Evolutionary conservation across 2,797 vertebrate species (phyloP), one percentile per base, ranked within the genome.

Genomic region (Girardinus metallicus): DNA sequence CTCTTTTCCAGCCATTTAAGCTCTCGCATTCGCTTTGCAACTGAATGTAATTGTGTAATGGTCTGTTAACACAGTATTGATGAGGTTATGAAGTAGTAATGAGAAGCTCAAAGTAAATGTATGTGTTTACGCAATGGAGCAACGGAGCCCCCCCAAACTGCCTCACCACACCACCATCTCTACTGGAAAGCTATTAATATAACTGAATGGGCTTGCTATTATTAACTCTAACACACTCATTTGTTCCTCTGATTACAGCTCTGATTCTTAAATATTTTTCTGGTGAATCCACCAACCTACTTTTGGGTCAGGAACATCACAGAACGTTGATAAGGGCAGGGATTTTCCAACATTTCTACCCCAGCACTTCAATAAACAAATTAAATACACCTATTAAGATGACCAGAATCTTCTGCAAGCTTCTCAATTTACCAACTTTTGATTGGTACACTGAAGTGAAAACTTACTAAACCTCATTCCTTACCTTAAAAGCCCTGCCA

Each of bases 11-110:
- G 71, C 85, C 77, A 88, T 90, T 90, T 80, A 82, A 70, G 47
- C 46, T 26, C 15, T 77, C 49, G n/a, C 85, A 77, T 90, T 90
- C 74, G 68, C 76, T 83, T 84, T 75, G 47, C 74, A 85, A 80
- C 88, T 92, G 74, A 88, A 86, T 83, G 87, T 62, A 75, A 84
- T 77, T 84, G 80, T 74, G 78, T 85, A 86, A 90, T 80, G 90
- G 86, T 88, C 83, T 89, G 77, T 93, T 90, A 91, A 83, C 44
- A 8, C 75, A 81, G 70, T 90, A 90, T 88, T 87, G 86, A 93
- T 89, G 91, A 76, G 49, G 77, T 80, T 76, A 83, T 75, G 57
- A 82, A 46, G 80, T 81, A 43, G 74, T 89, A 86, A 91, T 87
- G 80, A 88, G 80, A 86, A 81, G 72, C 73, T 78, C 64, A 73